These are phyloP conservation scores for Litoditis marina DNA, from an alignment of 2,888 invertebrate species.

Conservation along the genomic window DNA sequence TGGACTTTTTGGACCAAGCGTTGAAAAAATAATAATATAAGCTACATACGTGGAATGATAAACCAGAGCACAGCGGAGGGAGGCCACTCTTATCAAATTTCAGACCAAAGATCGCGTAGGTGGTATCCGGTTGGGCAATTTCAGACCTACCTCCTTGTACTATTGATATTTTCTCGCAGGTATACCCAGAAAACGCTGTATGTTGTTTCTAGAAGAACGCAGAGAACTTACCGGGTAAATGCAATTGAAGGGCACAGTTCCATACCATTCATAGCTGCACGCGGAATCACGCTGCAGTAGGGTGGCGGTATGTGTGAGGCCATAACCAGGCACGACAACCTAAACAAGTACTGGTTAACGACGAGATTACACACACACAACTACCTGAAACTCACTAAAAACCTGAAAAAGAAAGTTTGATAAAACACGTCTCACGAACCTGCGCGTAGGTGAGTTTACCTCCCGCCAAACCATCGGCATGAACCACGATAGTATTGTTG, in stretches of 20 bases:
- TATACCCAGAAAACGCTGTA: background rate
- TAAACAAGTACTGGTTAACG: slow-evolving; percentile 14
- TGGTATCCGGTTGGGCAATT: too few relatives aligned
- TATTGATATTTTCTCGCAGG: background rate
- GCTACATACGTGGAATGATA: too few relatives aligned
- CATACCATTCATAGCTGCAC: slow-evolving; percentile 47
- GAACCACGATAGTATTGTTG: slow-evolving; percentile 39
- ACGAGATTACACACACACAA: too few relatives aligned
- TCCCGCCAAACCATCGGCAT: slow-evolving; percentile 34
- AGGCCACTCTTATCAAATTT: too few relatives aligned
- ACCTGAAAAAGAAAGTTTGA: too few relatives aligned
- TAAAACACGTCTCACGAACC: background rate
- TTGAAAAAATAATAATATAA: too few relatives aligned
- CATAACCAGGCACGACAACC: slow-evolving; percentile 28
- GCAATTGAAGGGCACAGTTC: slow-evolving; percentile 29
- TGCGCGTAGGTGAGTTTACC: slow-evolving; percentile 37
- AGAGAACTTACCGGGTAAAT: slow-evolving; percentile 25
- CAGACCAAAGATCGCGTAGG: too few relatives aligned
- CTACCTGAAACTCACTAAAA: too few relatives aligned
- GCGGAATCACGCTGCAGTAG: slow-evolving; percentile 29
- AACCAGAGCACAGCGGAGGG: too few relatives aligned
- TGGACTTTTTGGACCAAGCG: too few relatives aligned
- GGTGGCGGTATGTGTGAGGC: slow-evolving; percentile 36
- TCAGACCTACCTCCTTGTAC: background rate
- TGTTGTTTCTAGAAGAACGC: background rate